Evolutionary conservation across 2,113 vertebrate species (phyloP), one percentile per base, ranked within the genome.

Genomic region (Silurus asotus): DNA sequence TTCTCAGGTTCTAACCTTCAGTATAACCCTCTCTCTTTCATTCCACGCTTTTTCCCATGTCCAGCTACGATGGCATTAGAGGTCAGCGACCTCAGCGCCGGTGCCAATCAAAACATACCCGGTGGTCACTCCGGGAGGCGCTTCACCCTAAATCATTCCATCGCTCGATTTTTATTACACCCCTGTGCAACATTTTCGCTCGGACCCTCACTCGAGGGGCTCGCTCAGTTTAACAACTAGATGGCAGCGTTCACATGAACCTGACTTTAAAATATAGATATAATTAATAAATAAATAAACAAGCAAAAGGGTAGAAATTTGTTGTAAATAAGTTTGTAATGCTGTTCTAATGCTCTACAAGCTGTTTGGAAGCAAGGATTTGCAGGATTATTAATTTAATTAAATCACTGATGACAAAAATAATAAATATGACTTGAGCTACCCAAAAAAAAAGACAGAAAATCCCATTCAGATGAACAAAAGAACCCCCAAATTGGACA

Each of bases 171-270:
- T 61, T 75, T 65, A 86, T 48, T 67, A 28, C 49, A 45, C 70
- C 79, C 80, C 65, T 8, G 85, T 76, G 82, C 45, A 65, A 17
- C 2, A 45, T 69, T 59, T 25, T 13, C 45, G 49, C 67, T 75
- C 23, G 65, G n/a, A 25, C 55, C 14, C 15, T 56, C 62, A 56
- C 48, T 64, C 55, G 28, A 61, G 48, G 67, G 19, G 51, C n/a
- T 87, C 49, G 56, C 49, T 25, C 6, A 64, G 0, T 70, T n/a
- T 20, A 84, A 58, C 90, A 79, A 81, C 56, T 84, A 89, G 85
- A 87, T 84, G 83, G 83, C 88, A 90, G 79, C 65, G 83, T 88
- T 87, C 51, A 14, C 78, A 82, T 75, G 65, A 59, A 53, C 59
- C 28, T 61, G 55, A 61, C 76, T 59, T 59, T 37, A 37, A 37